phyloP scores from a whole-genome alignment of 2,113 vertebrate genomes.

The Anhinga rufa region DNA sequence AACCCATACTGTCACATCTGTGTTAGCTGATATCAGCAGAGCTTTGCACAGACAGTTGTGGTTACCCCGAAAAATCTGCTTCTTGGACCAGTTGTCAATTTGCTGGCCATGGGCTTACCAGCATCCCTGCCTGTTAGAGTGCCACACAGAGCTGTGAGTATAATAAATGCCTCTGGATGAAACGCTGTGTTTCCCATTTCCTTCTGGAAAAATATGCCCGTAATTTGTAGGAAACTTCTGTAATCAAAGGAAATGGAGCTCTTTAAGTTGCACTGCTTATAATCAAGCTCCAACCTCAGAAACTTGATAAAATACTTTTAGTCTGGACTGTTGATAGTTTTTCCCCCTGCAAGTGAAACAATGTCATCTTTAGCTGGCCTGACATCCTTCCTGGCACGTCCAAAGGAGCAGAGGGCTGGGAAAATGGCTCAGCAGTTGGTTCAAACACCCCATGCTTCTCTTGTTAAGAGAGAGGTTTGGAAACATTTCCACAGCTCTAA shows the following conservation, averaged over 20 bases:
- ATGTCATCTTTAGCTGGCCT: constrained; percentile 40
- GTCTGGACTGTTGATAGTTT: constrained; percentile 14
- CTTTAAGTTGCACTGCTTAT: constrained; percentile 2
- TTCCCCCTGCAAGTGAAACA: neutral
- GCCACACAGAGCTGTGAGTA: neutral
- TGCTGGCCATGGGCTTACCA: neutral
- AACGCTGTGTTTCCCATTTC: neutral
- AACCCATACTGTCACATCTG: neutral
- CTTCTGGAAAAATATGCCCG: neutral
- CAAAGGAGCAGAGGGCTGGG: constrained; percentile 5
- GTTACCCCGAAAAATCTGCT: neutral
- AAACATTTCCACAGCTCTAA: constrained; percentile 65
- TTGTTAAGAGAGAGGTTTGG: constrained; percentile 41
- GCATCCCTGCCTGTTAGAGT: neutral
- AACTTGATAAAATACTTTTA: constrained; percentile 38
- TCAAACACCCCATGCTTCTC: constrained; percentile 33
- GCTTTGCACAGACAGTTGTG: neutral
- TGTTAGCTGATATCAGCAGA: neutral
- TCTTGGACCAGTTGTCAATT: neutral
- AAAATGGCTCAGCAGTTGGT: constrained; percentile 35
- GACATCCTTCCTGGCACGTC: constrained; percentile 57
- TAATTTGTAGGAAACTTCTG: neutral
- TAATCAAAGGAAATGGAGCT: neutral
- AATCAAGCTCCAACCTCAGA: neutral
- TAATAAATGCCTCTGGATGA: neutral